Base-by-base conservation (phyloP, 2,797 vertebrate species). In the Epinephelus coioides region DNA sequence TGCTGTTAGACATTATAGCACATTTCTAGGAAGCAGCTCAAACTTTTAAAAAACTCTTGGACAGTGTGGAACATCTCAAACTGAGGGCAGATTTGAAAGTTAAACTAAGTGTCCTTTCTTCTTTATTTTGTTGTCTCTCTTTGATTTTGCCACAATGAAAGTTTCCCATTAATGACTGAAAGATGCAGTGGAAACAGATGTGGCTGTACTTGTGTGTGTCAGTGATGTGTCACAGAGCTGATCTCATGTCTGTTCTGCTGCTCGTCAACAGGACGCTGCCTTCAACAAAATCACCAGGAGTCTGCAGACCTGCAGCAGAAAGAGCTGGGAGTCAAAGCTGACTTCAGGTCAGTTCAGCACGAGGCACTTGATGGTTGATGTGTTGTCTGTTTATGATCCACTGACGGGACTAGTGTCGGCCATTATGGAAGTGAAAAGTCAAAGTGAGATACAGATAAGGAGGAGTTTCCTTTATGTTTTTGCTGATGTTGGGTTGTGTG, bases 201-300 rank as follows among this genome's bases (percentile, higher is more conserved):
- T 46, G 12, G 1, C 0, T 46, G 44, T 46, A 15, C 11, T 40
- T 43, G 40, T 43, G 38, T 40, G 11, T 3, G 12, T 44, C 8
- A 43, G 44, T 11, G 14, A 5, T 14, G 34, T 47, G 43, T 49
- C 47, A 5, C 30, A 2, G 6, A 47, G 23, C 18, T 17, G 30
- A 17, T 63, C 56, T 69, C 2, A 18, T 25, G 1, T 55, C 21
- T 53, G 10, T 19, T 27, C 12, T 86, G 57, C 70, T 78, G 12
- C 46, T 80, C 4, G 0, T 60, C 46, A 7, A 88, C 92, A 99
- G 98, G 98, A 99, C 72, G 96, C 97, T 3, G 95, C 96, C 65
- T 99, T 99, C 92, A 99, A 99, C 94, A 99, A 99, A 95, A 97
- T 96, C 76, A 97, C 97, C 0, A 95, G 98, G 83, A 96, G 97